Base-by-base conservation (phyloP, 2,888 invertebrate genomes). In the Yponomeuta evonymella region DNA sequence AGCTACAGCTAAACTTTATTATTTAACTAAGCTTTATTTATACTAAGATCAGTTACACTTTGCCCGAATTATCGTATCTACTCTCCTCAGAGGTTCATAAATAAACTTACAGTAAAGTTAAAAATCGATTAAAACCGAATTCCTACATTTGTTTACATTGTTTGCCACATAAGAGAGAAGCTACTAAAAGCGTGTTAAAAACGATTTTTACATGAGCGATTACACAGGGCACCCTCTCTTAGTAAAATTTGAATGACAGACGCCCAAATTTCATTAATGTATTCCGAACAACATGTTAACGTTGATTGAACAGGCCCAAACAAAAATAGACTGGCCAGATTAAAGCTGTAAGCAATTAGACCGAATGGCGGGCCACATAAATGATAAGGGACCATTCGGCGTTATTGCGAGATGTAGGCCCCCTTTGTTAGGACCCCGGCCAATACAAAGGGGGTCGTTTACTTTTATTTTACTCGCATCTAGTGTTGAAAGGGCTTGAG, bases 401-500 rank as follows among this genome's bases (percentile, higher is more conserved):
- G 3, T 3, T 58, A 58, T 58, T 58, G 51, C 51, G 51, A 12
- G 12, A 15, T 58, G 51, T 58, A 58, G 51, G 51, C 51, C 6
- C 51, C 51, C 51, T 58, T 58, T 58, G 51, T 58, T 58, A 15
- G 12, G 15, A 15, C 51, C 51, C 2, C 15, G 51, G 51, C 51
- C 51, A 15, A 58, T 58, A 58, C 51, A 58, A 58, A 58, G 51
- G 51, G 51, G 2, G 51, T 58, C 51, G 51, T 58, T 58, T 58
- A 58, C 51, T 58, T 58, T 58, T 58, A 58, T 58, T 58, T 58
- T 58, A 58, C 51, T 58, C 51, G 51, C 51, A 15, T 58, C 51
- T 58, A 58, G 51, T 5, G 3, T 2, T 12, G 51, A 15, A 51
- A 51, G 51, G 51, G 51, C 51, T 15, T 58, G 15, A 15, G 3